Percentiles rank a stretch among this genome's conserved stretches.
Conservation (phyloP, 2,797 vertebrate species). For the Oreonectes daqikongensis region DNA sequence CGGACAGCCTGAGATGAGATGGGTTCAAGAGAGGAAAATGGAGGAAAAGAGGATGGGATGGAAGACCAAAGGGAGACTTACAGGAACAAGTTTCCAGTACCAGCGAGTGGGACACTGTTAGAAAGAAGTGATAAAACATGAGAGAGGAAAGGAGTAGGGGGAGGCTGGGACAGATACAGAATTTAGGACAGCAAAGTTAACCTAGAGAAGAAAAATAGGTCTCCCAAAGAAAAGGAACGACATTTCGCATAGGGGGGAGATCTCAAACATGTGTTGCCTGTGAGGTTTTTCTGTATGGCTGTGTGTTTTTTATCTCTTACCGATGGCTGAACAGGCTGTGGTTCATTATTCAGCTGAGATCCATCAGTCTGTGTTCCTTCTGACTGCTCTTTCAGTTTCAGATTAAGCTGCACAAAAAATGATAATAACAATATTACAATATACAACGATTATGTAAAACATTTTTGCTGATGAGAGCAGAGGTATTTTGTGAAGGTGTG, state of each 20-base stretch:
- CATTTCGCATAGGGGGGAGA: background rate
- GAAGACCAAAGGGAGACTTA: conserved; percentile 78
- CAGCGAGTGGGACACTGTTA: conserved; percentile 82
- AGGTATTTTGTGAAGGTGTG: background rate
- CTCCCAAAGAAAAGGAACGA: conserved; percentile 20
- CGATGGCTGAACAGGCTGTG: conserved; percentile 78
- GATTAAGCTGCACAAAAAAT: conserved; percentile 76
- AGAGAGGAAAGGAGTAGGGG: conserved; percentile 55
- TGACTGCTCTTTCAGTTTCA: conserved; percentile 77
- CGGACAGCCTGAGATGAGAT: conserved; percentile 10
- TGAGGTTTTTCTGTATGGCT: background rate
- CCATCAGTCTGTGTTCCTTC: conserved; percentile 76
- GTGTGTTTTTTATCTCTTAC: conserved; percentile 67
- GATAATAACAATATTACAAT: background rate
- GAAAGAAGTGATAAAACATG: conserved; percentile 60
- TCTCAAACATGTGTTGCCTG: background rate
- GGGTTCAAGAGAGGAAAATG: conserved; percentile 61
- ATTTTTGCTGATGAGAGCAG: background rate
- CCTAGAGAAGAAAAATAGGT: conserved; percentile 51
- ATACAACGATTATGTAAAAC: background rate
- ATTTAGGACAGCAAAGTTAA: conserved; percentile 78
- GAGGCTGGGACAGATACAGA: conserved; percentile 75
- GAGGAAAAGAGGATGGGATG: conserved; percentile 63
- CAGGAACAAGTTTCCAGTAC: conserved; percentile 88
- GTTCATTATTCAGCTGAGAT: conserved; percentile 68